Conservation (phyloP, 2,888 invertebrate species). For the Metalampra italica region DNA sequence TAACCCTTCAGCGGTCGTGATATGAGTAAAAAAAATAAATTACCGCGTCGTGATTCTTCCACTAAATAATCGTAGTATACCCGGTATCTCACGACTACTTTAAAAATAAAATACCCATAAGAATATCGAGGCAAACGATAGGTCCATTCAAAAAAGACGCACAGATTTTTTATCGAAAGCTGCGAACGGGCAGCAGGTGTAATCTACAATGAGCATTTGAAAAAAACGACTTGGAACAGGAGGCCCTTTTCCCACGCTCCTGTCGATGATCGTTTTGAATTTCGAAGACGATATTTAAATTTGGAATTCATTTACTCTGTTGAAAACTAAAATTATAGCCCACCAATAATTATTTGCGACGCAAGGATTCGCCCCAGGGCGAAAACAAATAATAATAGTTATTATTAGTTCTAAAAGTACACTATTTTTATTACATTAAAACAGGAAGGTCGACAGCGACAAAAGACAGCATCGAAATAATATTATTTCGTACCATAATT, state of each 20-base stretch:
- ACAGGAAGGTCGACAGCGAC: no score
- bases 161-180: constrained; percentile 72
- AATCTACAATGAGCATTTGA: constrained; percentile 72
- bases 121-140: constrained; percentile 55
- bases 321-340: no score
- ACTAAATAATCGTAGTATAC: constrained; percentile 71
- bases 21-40: constrained; percentile 55
- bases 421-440: no score
- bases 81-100: constrained; percentile 75
- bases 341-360: no score
- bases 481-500: no score
- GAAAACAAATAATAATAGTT: no score
- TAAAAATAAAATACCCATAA: constrained; percentile 58
- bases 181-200: constrained; percentile 76
- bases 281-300: constrained; percentile 44
- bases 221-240: constrained; percentile 69
- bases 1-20: constrained; percentile 66
- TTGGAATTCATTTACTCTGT: constrained; percentile 7
- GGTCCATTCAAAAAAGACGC: constrained; percentile 61
- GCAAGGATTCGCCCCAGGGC: no score
- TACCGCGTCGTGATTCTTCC: constrained; percentile 68
- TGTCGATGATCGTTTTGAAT: constrained; percentile 58
- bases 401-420: no score
- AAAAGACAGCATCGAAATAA: no score
- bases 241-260: constrained; percentile 77